phyloP scores from a whole-genome alignment of 2,797 vertebrate species.

The Aldrovandia affinis region DNA sequence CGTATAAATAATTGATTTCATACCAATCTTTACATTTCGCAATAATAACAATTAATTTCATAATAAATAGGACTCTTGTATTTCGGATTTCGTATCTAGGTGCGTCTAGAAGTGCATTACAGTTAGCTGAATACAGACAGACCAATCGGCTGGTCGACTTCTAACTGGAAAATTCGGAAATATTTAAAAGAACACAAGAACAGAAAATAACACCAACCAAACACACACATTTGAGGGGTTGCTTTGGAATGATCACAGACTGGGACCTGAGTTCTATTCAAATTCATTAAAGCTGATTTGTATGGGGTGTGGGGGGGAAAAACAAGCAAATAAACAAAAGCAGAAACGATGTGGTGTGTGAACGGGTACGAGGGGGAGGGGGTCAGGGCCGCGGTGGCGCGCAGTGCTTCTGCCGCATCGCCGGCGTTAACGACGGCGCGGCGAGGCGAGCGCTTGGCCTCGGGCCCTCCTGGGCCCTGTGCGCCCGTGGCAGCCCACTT shows the following conservation, averaged over 20 bases:
- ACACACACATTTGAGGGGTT: too few species aligned
- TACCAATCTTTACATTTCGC: not conserved
- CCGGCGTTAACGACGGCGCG: slow-evolving; percentile 43
- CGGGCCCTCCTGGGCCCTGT: slow-evolving; percentile 56
- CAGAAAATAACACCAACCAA: not conserved
- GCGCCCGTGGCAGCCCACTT: slow-evolving; percentile 60
- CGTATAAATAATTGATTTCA: not conserved
- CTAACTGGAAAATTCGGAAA: not conserved
- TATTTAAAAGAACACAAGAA: not conserved
- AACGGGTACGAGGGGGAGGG: not conserved
- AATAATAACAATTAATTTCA: too few species aligned
- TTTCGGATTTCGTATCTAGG: not conserved
- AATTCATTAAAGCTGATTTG: not conserved
- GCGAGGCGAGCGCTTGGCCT: slow-evolving; percentile 44
- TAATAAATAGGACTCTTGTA: not conserved
- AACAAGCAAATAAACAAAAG: not conserved
- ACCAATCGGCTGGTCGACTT: not conserved
- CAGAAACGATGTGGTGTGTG: not conserved
- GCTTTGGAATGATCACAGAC: not conserved
- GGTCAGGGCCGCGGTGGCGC: not conserved
- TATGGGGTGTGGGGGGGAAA: not conserved
- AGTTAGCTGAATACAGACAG: not conserved
- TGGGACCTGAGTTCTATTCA: not conserved
- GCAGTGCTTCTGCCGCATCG: slow-evolving; percentile 7
- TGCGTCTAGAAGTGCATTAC: not conserved